Evolutionary conservation across 30 jellyfish, hydroid and myxozoan genomes (phyloP).

Genomic region (Rhopilema esculentum): DNA sequence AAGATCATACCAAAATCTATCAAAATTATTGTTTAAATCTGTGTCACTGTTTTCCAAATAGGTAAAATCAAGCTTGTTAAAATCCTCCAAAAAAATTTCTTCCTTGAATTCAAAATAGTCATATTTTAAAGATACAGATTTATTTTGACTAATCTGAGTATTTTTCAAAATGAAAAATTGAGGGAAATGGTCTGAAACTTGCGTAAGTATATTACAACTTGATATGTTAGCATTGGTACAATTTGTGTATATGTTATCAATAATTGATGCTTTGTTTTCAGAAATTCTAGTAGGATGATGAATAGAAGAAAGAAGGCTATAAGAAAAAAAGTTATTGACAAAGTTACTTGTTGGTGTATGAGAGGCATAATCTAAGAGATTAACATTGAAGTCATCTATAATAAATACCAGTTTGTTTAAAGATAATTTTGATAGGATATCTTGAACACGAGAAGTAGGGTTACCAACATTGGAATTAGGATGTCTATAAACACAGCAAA

Average conservation of each 20-base stretch:
- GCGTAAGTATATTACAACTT: conserved; percentile 4
- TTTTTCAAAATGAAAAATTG: conserved; percentile 39
- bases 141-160: conserved; percentile 22
- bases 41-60: conserved; percentile 46
- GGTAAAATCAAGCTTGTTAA: conserved; percentile 46
- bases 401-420: background rate
- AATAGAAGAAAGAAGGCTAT: conserved; percentile 9
- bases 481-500: background rate
- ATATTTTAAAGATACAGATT: conserved; percentile 39
- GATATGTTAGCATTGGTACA: background rate
- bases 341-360: conserved; percentile 6
- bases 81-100: conserved; percentile 43
- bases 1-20: conserved; percentile 4
- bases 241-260: background rate
- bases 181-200: conserved; percentile 27
- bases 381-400: background rate
- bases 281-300: conserved; percentile 32
- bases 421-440: background rate
- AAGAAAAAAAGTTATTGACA: background rate
- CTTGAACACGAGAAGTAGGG: background rate
- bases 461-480: background rate
- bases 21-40: conserved; percentile 28
- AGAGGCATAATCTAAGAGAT: background rate
- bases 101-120: conserved; percentile 34
- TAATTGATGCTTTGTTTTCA: background rate